Evolutionary conservation across 2,888 invertebrate species (phyloP), one percentile per base, ranked within the genome.

Genomic region (Drosophila paranaensis): DNA sequence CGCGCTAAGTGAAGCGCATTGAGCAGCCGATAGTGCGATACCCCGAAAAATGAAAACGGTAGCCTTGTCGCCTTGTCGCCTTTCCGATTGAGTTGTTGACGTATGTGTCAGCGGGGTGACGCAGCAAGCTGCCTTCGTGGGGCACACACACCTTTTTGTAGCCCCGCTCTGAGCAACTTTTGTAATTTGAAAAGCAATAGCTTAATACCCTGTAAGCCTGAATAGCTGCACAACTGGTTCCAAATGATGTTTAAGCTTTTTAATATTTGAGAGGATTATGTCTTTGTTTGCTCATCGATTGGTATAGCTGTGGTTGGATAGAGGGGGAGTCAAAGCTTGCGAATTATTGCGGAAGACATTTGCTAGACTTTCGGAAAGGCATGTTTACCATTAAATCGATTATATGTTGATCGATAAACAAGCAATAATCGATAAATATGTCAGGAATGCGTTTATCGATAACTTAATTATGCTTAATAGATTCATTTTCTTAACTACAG

Each of bases 1-100:
- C 88, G 74, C 64, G 74, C 64, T 77, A 81, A 81, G 73, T 78
- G 78, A 88, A 70, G 88, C 69, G 83, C 86, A 83, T 77, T 82
- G 83, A 80, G 71, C 82, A 71, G 72, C 81, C 76, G 89, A 82
- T 87, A 86, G 65, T 63, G 50, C 50, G 65, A 81, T 77, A 82
- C 25, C 40, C 35, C 37, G n/a, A 53, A 53, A 53, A 1, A 14
- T 20, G 3, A 51, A 46, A 61, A 55, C 70, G 40, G 58, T 71
- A 67, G 45, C 60, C 46, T 46, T 56, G 50, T 53, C 62, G 45
- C 57, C 46, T 46, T 55, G 50, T 53, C 61, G 61, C 61, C 27
- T 58, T 8, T 53, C 27, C 42, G 55, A 76, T 76, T 74, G 75
- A 79, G 79, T 51, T 79, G 76, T 78, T 71, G 72, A 37, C 62